These are phyloP conservation scores for Dorcus hopei DNA, from an alignment of 2,888 invertebrate genomes.

Conservation along the genomic window DNA sequence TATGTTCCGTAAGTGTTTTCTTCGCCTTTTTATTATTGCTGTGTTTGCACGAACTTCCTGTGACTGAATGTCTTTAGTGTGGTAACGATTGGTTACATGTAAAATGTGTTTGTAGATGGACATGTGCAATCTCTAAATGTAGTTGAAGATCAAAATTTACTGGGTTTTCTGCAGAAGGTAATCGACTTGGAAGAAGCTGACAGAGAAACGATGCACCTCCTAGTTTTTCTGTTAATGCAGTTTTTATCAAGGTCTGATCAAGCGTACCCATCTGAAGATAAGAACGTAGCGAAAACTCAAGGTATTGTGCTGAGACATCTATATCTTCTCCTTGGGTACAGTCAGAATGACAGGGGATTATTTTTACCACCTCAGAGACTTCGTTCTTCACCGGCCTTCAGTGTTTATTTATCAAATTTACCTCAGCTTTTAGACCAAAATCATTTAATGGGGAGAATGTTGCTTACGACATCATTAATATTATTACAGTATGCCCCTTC, in stretches of 20 bases:
- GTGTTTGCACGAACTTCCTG: neutral
- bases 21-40: neutral
- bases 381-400: slow-evolving; percentile 90
- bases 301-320: slow-evolving; percentile 87
- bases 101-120: slow-evolving; percentile 58
- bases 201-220: slow-evolving; percentile 89
- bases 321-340: slow-evolving; percentile 89
- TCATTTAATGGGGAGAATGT: slow-evolving; percentile 85
- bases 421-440: slow-evolving; percentile 96
- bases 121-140: slow-evolving; percentile 81
- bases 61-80: too few species aligned
- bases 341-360: slow-evolving; percentile 85
- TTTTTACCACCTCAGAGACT: slow-evolving; percentile 85
- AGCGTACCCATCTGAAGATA: slow-evolving; percentile 86
- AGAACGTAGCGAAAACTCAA: slow-evolving; percentile 73
- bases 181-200: slow-evolving; percentile 94
- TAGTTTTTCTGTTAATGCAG: slow-evolving; percentile 95
- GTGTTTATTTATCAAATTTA: slow-evolving; percentile 89
- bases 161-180: slow-evolving; percentile 77
- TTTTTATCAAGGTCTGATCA: slow-evolving; percentile 82
- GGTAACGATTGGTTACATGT: neutral
- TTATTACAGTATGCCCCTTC: slow-evolving; percentile 82
- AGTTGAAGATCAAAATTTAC: slow-evolving; percentile 75
- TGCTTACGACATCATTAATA: slow-evolving; percentile 80
- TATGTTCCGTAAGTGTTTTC: slow-evolving; percentile 21